Evolutionary conservation across 1,140 invertebrate species (phyloP), one percentile per base, ranked within the genome.

Genomic region (Araneus ventricosus): DNA sequence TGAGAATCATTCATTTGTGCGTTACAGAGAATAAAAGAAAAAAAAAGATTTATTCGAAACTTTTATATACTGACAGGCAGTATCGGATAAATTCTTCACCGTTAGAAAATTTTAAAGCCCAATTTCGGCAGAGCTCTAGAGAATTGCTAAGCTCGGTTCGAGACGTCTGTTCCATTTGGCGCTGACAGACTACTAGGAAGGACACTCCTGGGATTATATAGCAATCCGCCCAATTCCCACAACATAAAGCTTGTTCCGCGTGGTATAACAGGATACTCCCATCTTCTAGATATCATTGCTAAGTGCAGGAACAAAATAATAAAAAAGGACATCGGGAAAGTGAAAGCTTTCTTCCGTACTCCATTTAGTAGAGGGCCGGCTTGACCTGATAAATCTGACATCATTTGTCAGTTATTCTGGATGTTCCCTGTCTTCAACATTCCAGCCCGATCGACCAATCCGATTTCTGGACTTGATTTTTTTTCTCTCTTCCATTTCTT

Each of bases 341-440:
- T 45, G 80, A 84, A 52, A 52, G 45, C 45, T 84, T 84, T 84
- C 27, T 24, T 84, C 45, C 80, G 80, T 84, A 84, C 24, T 41
- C 86, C 37, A 41, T 86, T 88, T 67, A 63, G 61, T 63, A 17
- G 37, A 41, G 39, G 86, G 86, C 45, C 86, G 30, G 86, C 61
- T 88, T 88, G 86, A 67, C 86, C 86, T 67, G 86, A 88, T 88
- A 88, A 88, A 88, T 61, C 86, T 88, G 61, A 88, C 86, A 88
- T 88, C 61, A 88, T 88, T 88, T 88, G 86, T 88, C 86, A 88
- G 86, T 88, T 88, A 88, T 67, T 88, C 57, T 24, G 22, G 61
- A 88, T 88, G 86, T 88, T 88, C 39, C 86, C 57, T 88, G 86
- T 88, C 86, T 67, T 67, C 61, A 70, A 45, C 86, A 88, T 61